Base-by-base conservation (phyloP, 2,888 invertebrate species). In the Eupithecia subumbrata region DNA sequence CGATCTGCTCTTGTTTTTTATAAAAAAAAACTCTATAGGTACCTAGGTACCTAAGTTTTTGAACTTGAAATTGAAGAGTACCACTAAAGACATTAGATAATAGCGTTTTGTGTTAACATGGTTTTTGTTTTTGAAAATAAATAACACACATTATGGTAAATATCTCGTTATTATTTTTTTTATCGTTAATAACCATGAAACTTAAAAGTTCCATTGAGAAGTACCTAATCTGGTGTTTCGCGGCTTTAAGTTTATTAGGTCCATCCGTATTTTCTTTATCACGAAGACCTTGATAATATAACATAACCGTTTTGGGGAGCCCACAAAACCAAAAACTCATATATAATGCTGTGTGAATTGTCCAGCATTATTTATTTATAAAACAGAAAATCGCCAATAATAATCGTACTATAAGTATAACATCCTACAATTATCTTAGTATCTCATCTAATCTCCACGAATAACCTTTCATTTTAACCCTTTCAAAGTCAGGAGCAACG, bases 401-500 rank as follows among this genome's bases (percentile, higher is more conserved):
- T 52, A 52, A n/a, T 8, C 52, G n/a, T 11, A 37, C 16, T 18
- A 66, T 37, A 66, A 37, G 8, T 18, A 66, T 37, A 66, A 11
- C 16, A 18, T 66, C 30, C 9, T 9, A 12, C n/a, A 66, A 40
- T 66, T 37, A 66, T 66, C 30, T 34, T 64, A 18, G 34, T 34
- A 16, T 64, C 30, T 34, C 37, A 66, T 67, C 67, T 37, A 67
- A 43, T 40, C 16, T 30, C 1, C 67, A 5, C 4, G 12, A 66
- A 66, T 56, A 76, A 48, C 71, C 71, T 71, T 52, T 75, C 56
- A 30, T 69, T 60, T 71, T 73, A 68, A 70, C 76, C 75, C 74
- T 77, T 72, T 71, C 56, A 69, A 72, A 76, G 73, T 67, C 77
- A 78, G 72, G 73, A 77, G 74, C 71, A 68, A 71, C 52, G 77